Evolutionary conservation across 2,797 vertebrate genomes (phyloP).

Genomic region (Carapus acus): DNA sequence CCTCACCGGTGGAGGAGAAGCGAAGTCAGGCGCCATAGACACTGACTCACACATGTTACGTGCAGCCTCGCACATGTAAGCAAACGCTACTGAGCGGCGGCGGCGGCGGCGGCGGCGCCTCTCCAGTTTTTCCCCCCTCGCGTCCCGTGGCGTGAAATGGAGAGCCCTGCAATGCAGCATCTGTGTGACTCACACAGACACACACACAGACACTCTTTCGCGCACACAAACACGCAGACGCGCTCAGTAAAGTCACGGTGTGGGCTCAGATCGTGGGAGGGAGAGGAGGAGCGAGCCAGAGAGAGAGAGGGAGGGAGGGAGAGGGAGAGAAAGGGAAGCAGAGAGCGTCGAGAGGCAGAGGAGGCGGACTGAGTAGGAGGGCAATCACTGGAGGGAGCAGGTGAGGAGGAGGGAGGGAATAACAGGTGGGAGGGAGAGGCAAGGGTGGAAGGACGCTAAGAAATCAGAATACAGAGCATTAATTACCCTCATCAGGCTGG

Average conservation of each 20-base stretch:
- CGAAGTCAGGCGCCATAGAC: too few species aligned
- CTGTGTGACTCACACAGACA: constrained; percentile 61
- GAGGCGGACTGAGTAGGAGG: constrained; percentile 52
- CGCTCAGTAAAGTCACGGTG: constrained; percentile 38
- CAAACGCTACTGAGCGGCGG: constrained; percentile 23
- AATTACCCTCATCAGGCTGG: constrained; percentile 32
- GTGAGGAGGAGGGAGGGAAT: constrained; percentile 30
- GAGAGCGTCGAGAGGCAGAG: constrained; percentile 43
- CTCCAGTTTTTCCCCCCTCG: constrained; percentile 45
- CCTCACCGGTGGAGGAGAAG: too few species aligned
- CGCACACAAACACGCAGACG: constrained; percentile 20
- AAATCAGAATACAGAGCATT: constrained; percentile 46
- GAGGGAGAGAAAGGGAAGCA: constrained; percentile 1
- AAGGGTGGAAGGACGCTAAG: constrained; percentile 38
- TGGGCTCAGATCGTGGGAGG: constrained; percentile 63
- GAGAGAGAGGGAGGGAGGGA: constrained; percentile 57
- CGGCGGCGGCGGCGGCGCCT: too few species aligned
- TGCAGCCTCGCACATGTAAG: constrained; percentile 10
- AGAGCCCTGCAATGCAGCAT: constrained; percentile 77
- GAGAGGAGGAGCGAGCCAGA: too few species aligned
- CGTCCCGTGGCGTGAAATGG: constrained; percentile 58
- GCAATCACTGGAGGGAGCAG: constrained; percentile 36
- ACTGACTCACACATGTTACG: constrained; percentile 11
- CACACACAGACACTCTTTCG: constrained; percentile 26
- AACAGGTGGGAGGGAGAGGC: constrained; percentile 40